Percentiles rank a stretch among this genome's conserved stretches.
Conservation (phyloP, 2,113 vertebrate genomes). For the Aegotheles bennettii region DNA sequence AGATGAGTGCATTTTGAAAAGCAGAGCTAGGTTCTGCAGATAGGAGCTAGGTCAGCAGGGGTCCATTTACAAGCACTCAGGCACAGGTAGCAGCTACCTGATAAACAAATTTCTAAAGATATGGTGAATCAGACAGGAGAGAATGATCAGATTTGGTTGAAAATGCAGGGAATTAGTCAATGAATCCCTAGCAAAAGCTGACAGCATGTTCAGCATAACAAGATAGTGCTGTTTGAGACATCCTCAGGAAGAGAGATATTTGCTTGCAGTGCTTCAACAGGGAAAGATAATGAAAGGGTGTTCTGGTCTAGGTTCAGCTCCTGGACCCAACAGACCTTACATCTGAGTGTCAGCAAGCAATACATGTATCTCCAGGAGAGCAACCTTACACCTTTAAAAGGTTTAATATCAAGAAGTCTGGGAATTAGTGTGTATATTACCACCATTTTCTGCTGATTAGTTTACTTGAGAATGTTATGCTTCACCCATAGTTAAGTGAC, state of each 20-base stretch:
- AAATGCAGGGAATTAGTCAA: background rate
- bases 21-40: background rate
- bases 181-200: background rate
- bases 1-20: background rate
- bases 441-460: background rate
- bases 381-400: background rate
- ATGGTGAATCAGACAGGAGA: background rate
- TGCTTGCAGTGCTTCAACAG: background rate
- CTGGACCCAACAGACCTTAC: background rate
- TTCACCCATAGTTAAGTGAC: background rate
- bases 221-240: background rate
- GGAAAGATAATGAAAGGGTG: background rate
- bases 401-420: background rate
- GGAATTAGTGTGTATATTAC: background rate
- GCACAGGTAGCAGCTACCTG: background rate
- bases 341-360: background rate
- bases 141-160: background rate
- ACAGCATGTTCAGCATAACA: background rate
- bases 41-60: background rate
- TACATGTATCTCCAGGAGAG: background rate
- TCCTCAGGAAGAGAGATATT: background rate
- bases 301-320: background rate
- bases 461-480: background rate
- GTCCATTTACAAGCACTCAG: background rate
- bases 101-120: background rate